Evolutionary conservation across 2,113 vertebrate species (phyloP).

Genomic region (Rhea americana): DNA sequence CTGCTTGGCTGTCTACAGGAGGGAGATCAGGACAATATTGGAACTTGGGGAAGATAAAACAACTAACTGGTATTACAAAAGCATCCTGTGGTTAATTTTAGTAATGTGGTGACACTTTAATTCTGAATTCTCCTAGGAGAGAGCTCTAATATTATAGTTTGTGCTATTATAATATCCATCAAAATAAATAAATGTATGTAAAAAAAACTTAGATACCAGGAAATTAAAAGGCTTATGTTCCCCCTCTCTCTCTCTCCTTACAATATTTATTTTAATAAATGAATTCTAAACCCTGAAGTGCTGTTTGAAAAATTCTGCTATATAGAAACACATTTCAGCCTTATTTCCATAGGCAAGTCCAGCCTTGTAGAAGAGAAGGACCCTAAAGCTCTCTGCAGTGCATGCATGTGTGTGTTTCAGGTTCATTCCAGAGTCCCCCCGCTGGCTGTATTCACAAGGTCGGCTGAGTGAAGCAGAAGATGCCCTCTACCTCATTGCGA

Average conservation of each 20-base stretch:
- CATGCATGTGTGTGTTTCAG: conserved; percentile 62
- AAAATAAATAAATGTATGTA: not conserved
- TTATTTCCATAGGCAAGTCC: not conserved
- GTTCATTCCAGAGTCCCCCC: conserved; percentile 84
- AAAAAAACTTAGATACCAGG: not conserved
- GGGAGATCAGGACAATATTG: not conserved
- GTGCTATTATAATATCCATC: not conserved
- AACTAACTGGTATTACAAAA: not conserved
- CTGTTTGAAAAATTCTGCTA: not conserved
- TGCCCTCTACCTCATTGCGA: conserved; percentile 77
- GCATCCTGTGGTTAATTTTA: not conserved
- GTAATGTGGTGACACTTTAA: not conserved
- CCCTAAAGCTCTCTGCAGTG: not conserved
- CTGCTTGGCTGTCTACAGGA: not conserved
- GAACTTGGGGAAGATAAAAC: not conserved
- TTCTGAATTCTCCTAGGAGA: not conserved
- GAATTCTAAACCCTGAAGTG: not conserved
- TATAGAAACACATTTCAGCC: not conserved
- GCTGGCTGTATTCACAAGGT: conserved; percentile 84
- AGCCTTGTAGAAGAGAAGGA: not conserved
- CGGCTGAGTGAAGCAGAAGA: conserved; percentile 78
- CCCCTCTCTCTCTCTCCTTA: not conserved
- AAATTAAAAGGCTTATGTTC: accelerated
- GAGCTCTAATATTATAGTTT: not conserved
- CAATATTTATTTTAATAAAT: not conserved